A percentile compares a stretch with the other conserved stretches of the same genome.
phyloP scores from a whole-genome alignment of 2,888 invertebrate genomes.

The Chydorus sphaericus region DNA sequence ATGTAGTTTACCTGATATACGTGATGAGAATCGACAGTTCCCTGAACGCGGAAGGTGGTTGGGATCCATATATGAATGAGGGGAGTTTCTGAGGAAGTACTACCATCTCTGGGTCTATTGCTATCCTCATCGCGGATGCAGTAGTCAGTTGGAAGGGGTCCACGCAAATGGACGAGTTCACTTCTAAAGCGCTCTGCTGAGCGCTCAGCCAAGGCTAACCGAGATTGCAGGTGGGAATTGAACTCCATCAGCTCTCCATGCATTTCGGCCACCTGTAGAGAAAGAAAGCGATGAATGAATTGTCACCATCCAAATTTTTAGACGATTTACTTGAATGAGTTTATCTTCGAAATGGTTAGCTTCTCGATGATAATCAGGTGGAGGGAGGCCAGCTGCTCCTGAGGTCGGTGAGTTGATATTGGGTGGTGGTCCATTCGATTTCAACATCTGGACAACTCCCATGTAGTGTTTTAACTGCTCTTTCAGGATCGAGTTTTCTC shows the following conservation, averaged over 20 bases:
- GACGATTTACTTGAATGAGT: constrained; percentile 43
- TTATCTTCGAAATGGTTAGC: constrained; percentile 68
- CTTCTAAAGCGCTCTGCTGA: constrained; percentile 41
- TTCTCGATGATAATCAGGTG: constrained; percentile 43
- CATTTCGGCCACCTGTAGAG: constrained; percentile 70
- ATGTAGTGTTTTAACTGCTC: constrained; percentile 74
- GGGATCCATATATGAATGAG: constrained; percentile 75
- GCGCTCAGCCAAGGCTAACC: constrained; percentile 46
- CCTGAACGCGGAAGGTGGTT: constrained; percentile 62
- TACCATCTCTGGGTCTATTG: background rate
- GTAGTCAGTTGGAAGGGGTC: constrained; percentile 36
- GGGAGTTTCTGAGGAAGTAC: constrained; percentile 25
- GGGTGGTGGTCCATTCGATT: constrained; percentile 33
- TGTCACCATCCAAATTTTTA: background rate
- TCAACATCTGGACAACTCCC: constrained; percentile 72
- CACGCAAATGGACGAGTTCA: constrained; percentile 49
- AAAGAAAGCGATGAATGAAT: constrained; percentile 16
- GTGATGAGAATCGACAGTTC: constrained; percentile 60
- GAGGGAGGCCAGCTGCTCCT: constrained; percentile 26
- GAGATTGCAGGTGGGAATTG: constrained; percentile 62
- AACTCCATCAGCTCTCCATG: constrained; percentile 87
- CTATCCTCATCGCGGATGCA: constrained; percentile 23
- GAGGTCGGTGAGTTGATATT: constrained; percentile 23
- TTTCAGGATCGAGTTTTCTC: constrained; percentile 69
- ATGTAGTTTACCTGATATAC: constrained; percentile 61